These are phyloP conservation scores for Meloe dianella DNA, from an alignment of 2,888 invertebrate species.

Conservation along the genomic window DNA sequence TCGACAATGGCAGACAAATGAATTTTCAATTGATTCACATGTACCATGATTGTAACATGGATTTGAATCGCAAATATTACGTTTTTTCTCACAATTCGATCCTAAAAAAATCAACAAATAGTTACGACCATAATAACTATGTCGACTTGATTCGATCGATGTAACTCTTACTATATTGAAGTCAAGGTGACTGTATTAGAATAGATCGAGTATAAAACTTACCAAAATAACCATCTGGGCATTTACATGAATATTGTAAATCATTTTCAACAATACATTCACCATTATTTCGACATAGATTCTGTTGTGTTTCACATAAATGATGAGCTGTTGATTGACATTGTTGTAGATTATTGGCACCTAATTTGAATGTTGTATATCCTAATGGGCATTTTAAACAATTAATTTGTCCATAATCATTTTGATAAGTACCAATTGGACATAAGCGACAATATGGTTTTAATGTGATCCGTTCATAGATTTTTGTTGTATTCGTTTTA, in stretches of 20 bases:
- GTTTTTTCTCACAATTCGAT: conserved; percentile 61
- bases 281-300: conserved; percentile 61
- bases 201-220: too few species aligned
- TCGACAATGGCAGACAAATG: conserved; percentile 60
- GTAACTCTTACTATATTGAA: too few species aligned
- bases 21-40: conserved; percentile 53
- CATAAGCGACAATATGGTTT: conserved; percentile 65
- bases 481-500: conserved; percentile 9
- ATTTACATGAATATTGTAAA: conserved; percentile 60
- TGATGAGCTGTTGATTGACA: conserved; percentile 60
- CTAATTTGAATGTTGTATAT: conserved; percentile 58
- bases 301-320: conserved; percentile 60
- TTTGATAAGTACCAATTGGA: conserved; percentile 67
- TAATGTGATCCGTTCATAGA: conserved; percentile 59
- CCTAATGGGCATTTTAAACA: conserved; percentile 67
- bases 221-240: conserved; percentile 62
- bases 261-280: conserved; percentile 53
- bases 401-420: conserved; percentile 63
- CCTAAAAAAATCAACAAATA: too few species aligned
- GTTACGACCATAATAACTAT: too few species aligned
- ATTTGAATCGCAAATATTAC: conserved; percentile 61
- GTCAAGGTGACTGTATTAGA: too few species aligned
- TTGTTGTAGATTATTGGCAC: conserved; percentile 55
- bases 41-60: conserved; percentile 65
- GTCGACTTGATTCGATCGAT: neutral